Evolutionary conservation across 2,113 vertebrate genomes (phyloP).

Genomic region (Dicentrarchus labrax): DNA sequence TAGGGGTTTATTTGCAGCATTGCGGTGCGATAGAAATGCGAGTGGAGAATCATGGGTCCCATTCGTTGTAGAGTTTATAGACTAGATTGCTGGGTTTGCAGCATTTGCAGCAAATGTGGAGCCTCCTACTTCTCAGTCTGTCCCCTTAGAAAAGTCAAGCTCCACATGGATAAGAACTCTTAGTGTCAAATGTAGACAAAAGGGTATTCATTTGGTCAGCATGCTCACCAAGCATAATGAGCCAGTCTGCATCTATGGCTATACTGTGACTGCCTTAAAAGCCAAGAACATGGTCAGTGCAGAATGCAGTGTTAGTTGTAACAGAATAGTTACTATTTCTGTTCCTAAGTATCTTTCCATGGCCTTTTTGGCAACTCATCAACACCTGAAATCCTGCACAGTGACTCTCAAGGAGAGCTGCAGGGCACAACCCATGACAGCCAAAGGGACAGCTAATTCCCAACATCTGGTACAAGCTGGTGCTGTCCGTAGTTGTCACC

Average conservation of each 20-base stretch:
- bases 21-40: neutral
- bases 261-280: slow-evolving; percentile 32
- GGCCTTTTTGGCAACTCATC: slow-evolving; percentile 64
- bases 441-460: slow-evolving; percentile 80
- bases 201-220: slow-evolving; percentile 64
- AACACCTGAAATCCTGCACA: slow-evolving; percentile 69
- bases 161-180: no score
- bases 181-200: slow-evolving; percentile 54
- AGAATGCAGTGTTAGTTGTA: slow-evolving; percentile 17
- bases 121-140: slow-evolving; percentile 51
- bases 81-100: neutral
- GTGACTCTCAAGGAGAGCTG: slow-evolving; percentile 75
- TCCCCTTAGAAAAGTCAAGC: no score
- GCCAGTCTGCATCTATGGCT: slow-evolving; percentile 49
- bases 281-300: slow-evolving; percentile 46
- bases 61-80: neutral
- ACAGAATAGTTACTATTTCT: slow-evolving; percentile 18
- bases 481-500: slow-evolving; percentile 70
- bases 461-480: slow-evolving; percentile 84
- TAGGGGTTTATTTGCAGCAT: slow-evolving; percentile 12
- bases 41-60: neutral
- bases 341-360: slow-evolving; percentile 24
- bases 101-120: slow-evolving; percentile 15
- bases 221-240: slow-evolving; percentile 55
- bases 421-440: slow-evolving; percentile 62